phyloP scores from a whole-genome alignment of 2,888 invertebrate genomes.

The Cetonia aurata region DNA sequence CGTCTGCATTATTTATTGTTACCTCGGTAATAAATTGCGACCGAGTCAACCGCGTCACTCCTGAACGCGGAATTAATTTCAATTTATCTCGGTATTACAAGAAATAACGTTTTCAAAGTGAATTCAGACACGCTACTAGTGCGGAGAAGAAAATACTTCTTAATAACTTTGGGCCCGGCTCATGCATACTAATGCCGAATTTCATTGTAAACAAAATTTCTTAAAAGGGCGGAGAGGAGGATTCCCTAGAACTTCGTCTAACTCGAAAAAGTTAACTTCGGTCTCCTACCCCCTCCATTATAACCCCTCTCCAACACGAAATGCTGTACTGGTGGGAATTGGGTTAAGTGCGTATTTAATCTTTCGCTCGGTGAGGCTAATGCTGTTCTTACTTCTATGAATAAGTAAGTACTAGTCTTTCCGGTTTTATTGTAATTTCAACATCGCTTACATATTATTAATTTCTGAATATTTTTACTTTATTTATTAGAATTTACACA shows the following conservation, averaged over 20 bases:
- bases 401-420: too few species aligned
- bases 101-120: constrained; percentile 27
- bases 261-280: constrained; percentile 15
- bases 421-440: too few species aligned
- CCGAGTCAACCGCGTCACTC: neutral
- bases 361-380: too few species aligned
- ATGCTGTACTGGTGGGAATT: too few species aligned
- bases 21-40: neutral
- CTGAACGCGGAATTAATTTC: constrained; percentile 24
- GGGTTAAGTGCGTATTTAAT: too few species aligned
- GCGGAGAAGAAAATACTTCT: constrained; percentile 30
- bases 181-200: constrained; percentile 37
- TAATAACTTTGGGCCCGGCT: constrained; percentile 29
- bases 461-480: too few species aligned
- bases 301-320: too few species aligned
- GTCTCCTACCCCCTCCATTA: neutral
- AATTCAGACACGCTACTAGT: constrained; percentile 22
- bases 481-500: too few species aligned
- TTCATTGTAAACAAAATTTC: constrained; percentile 28
- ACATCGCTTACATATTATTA: too few species aligned
- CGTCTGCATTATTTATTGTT: too few species aligned
- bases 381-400: too few species aligned
- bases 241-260: constrained; percentile 4
- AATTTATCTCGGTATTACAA: constrained; percentile 18
- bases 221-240: constrained; percentile 12